A percentile compares a stretch with the other conserved stretches of the same genome.
Evolutionary conservation across 2,888 invertebrate species (phyloP).

Genomic region (Callinectes sapidus): DNA sequence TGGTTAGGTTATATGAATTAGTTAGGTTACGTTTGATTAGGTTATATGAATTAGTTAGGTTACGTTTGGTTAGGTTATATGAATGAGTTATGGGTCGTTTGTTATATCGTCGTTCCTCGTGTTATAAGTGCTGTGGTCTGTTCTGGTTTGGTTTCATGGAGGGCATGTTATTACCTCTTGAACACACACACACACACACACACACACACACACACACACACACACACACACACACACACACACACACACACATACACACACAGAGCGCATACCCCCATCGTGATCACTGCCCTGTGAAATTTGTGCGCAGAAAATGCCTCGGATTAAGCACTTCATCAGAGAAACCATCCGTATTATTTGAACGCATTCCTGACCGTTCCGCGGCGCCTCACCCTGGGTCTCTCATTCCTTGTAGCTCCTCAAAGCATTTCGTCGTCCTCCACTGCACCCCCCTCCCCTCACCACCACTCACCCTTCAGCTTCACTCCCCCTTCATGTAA

Average conservation of each 20-base stretch:
- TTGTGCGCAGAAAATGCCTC: not conserved
- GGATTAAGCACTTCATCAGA: slow-evolving; percentile 24
- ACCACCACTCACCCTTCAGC: not conserved
- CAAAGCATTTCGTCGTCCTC: not conserved
- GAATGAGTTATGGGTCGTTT: not conserved
- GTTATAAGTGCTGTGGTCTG: not conserved
- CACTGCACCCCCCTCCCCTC: not conserved
- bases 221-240: slow-evolving; percentile 19
- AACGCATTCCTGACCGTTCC: not conserved
- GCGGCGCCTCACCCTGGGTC: not conserved
- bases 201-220: slow-evolving; percentile 22
- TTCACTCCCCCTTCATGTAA: not conserved
- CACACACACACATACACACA: not conserved
- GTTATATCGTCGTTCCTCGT: not conserved
- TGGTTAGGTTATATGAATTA: too few relatives aligned
- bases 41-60: too few relatives aligned
- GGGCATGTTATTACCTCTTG: too few relatives aligned
- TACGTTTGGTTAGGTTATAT: too few relatives aligned
- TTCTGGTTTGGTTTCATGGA: too few relatives aligned
- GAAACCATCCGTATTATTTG: not conserved
- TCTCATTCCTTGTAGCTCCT: not conserved
- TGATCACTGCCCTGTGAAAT: slow-evolving; percentile 5
- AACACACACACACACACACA: slow-evolving; percentile 12
- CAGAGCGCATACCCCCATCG: not conserved
- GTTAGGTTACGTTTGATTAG: too few relatives aligned